Conservation (phyloP, 23 tunicate species). For the Botrylloides violaceus region DNA sequence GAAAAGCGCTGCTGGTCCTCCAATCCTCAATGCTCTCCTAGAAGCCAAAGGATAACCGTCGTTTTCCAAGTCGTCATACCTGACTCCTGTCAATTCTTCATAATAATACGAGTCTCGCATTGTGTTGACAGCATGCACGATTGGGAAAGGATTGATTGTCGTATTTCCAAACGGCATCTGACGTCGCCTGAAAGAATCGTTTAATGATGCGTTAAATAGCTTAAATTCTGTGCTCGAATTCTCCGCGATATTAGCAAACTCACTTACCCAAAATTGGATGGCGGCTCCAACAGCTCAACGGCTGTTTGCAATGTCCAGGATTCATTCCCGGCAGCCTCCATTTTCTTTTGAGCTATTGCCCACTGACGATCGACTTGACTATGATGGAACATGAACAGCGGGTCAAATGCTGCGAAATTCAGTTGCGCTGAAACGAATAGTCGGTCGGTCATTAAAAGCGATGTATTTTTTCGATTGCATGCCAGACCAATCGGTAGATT, state of each 20-base stretch:
- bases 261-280: constrained; percentile 13
- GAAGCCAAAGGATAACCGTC: not conserved
- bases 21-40: not conserved
- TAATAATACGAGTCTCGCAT: constrained; percentile 16
- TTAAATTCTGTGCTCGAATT: not conserved
- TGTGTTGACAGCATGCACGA: constrained; percentile 12
- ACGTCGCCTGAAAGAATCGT: constrained; percentile 5
- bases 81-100: constrained; percentile 15
- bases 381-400: constrained; percentile 17
- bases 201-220: not conserved
- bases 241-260: not conserved
- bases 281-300: constrained; percentile 1
- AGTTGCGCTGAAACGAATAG: not conserved
- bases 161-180: constrained; percentile 5
- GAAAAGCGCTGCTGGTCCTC: not conserved
- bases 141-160: constrained; percentile 12
- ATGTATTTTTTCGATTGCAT: too few relatives aligned
- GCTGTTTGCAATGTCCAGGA: constrained; percentile 19
- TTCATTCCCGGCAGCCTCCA: not conserved
- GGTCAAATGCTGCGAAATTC: constrained; percentile 24
- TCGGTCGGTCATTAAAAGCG: not conserved
- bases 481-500: too few relatives aligned
- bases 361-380: constrained; percentile 18
- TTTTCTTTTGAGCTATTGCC: constrained; percentile 10
- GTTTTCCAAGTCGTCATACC: constrained; percentile 7